Conservation (phyloP, 2,888 invertebrate genomes). For the Rhagophthalmus giganteus region DNA sequence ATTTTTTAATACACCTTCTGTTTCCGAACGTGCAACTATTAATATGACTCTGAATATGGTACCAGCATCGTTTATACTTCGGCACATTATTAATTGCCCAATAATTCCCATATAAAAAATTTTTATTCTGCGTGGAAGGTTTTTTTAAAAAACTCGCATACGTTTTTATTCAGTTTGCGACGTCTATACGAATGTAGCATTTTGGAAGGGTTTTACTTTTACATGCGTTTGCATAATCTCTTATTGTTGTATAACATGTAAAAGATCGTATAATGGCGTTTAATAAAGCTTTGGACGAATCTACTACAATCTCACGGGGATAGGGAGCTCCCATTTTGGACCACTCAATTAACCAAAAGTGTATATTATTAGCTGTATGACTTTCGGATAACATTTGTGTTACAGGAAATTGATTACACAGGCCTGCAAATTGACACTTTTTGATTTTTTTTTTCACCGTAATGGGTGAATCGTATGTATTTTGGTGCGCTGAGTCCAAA, state of each 20-base stretch:
- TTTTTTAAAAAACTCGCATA: conserved; percentile 10
- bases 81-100: conserved; percentile 7
- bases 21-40: conserved; percentile 5
- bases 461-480: too few relatives aligned
- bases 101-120: conserved; percentile 3
- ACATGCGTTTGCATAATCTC: conserved; percentile 2
- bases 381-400: conserved; percentile 14
- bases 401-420: too few relatives aligned
- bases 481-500: too few relatives aligned
- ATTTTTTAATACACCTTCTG: conserved; percentile 3
- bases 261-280: background rate
- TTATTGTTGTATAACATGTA: background rate
- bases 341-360: conserved; percentile 16
- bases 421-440: too few relatives aligned
- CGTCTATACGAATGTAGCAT: conserved; percentile 14
- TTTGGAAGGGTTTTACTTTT: background rate
- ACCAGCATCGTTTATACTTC: conserved; percentile 1
- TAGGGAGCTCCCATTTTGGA: conserved; percentile 4
- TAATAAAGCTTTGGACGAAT: conserved; percentile 1
- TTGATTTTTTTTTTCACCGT: too few relatives aligned
- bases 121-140: background rate
- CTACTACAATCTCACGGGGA: background rate
- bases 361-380: conserved; percentile 10
- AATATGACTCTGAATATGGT: conserved; percentile 5
- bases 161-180: conserved; percentile 15